phyloP scores from a whole-genome alignment of 2,888 invertebrate genomes.

The Drosophila mayaguana region DNA sequence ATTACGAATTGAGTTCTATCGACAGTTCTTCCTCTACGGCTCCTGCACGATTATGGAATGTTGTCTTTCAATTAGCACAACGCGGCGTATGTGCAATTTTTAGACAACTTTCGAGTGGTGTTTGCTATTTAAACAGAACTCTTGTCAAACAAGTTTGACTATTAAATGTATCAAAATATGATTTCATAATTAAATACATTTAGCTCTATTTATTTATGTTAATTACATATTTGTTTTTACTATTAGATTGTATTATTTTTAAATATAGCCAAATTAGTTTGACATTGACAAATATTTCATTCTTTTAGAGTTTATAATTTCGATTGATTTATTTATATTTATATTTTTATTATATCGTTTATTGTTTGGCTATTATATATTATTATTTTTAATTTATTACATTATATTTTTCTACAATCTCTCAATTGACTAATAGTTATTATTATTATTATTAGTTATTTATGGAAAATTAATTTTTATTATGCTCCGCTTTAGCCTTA shows the following conservation, averaged over 20 bases:
- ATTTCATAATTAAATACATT: constrained; percentile 2
- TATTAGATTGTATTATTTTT: not conserved
- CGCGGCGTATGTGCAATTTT: constrained; percentile 36
- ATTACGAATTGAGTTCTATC: constrained; percentile 39
- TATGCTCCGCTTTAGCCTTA: not conserved
- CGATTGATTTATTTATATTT: too few relatives aligned
- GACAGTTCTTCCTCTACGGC: constrained; percentile 26
- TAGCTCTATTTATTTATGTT: constrained; percentile 7
- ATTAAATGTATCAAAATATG: not conserved
- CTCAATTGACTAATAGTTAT: too few relatives aligned
- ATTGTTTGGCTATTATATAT: not conserved
- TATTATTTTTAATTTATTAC: not conserved
- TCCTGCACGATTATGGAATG: constrained; percentile 22
- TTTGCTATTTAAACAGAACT: not conserved
- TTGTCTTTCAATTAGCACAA: constrained; percentile 55
- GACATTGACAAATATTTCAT: not conserved
- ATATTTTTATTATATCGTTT: not conserved
- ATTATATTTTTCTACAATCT: not conserved
- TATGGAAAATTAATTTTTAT: not conserved
- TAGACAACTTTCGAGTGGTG: not conserved
- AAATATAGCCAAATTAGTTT: not conserved
- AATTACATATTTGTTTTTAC: not conserved
- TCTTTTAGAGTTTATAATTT: not conserved
- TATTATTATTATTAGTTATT: not conserved
- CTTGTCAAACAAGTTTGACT: constrained; percentile 1